Conservation (phyloP, 92 coral and sea anemone genomes). For the Phymanthus crucifer region DNA sequence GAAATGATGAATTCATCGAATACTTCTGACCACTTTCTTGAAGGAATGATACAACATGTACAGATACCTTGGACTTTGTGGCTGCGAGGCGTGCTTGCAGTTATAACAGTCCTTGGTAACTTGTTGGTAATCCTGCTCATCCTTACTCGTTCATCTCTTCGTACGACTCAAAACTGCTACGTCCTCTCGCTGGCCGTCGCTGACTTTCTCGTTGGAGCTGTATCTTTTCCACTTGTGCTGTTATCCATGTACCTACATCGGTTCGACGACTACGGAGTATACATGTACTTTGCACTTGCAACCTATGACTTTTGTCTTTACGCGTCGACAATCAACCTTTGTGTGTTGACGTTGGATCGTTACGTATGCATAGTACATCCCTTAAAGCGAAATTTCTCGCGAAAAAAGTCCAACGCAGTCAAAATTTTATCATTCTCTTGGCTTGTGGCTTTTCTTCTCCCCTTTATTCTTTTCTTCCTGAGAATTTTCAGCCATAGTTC, state of each 20-base stretch:
- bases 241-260: neutral
- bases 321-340: neutral
- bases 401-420: neutral
- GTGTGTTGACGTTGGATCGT: neutral
- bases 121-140: neutral
- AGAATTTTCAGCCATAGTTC: neutral
- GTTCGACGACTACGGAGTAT: neutral
- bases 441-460: neutral
- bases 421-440: neutral
- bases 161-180: neutral
- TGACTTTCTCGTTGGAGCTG: neutral
- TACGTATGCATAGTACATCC: neutral
- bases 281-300: neutral
- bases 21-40: too few relatives aligned
- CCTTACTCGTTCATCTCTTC: neutral
- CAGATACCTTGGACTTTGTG: neutral
- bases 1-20: too few relatives aligned
- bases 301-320: neutral
- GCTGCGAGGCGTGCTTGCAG: neutral
- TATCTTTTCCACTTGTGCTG: neutral
- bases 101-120: neutral
- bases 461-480: neutral
- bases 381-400: neutral
- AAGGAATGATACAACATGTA: too few relatives aligned
- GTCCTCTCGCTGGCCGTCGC: slow-evolving; percentile 1